Conservation (phyloP, 2,797 vertebrate genomes). For the Pampus argenteus region DNA sequence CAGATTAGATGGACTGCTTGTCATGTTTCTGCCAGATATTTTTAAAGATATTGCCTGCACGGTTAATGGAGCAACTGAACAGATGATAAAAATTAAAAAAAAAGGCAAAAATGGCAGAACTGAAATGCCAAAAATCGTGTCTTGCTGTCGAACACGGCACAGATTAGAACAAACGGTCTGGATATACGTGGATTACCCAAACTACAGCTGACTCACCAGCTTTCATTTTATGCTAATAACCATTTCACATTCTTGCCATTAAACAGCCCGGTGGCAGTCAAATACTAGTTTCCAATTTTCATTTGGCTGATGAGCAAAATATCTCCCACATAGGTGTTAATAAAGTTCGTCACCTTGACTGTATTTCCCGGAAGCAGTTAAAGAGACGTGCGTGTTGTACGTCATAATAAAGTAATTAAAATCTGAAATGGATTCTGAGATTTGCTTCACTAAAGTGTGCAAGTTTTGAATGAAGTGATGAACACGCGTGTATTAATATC, state of each 20-base stretch:
- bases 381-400: not conserved
- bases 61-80: conserved; percentile 54
- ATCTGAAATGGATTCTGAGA: conserved; percentile 15
- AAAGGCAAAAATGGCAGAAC: conserved; percentile 24
- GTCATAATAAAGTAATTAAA: conserved; percentile 14
- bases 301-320: conserved; percentile 6
- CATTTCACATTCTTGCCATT: not conserved
- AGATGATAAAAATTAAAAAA: too few relatives aligned
- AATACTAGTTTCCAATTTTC: conserved; percentile 4
- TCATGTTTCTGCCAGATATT: conserved; percentile 65
- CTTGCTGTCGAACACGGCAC: conserved; percentile 20
- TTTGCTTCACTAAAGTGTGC: not conserved
- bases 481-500: not conserved
- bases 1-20: conserved; percentile 62
- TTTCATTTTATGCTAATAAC: not conserved
- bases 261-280: not conserved
- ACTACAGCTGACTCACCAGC: not conserved
- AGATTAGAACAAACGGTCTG: conserved; percentile 18
- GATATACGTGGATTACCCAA: not conserved
- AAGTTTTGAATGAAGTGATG: not conserved
- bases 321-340: not conserved
- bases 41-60: conserved; percentile 46
- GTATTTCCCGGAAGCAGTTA: conserved; percentile 12
- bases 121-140: conserved; percentile 25
- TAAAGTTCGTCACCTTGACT: not conserved